Evolutionary conservation across 2,888 invertebrate species (phyloP).

Genomic region (Amphimallon solstitiale): DNA sequence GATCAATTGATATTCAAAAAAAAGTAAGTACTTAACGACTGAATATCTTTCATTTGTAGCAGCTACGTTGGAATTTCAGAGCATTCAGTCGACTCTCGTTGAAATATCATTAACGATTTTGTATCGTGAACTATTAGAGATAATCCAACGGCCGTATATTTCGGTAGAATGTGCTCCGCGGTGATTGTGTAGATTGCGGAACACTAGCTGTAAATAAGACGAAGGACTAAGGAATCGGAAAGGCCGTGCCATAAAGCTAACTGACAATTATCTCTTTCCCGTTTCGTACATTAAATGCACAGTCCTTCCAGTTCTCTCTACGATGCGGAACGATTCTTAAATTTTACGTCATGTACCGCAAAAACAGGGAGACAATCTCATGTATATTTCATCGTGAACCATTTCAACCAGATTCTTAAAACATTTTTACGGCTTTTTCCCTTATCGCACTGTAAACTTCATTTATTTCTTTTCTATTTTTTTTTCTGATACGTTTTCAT

Average conservation of each 20-base stretch:
- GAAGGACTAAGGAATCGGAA: conserved; percentile 47
- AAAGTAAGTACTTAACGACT: no score
- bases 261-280: conserved; percentile 52
- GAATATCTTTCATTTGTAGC: no score
- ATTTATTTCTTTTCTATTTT: conserved; percentile 15
- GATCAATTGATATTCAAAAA: no score
- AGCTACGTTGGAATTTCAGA: no score
- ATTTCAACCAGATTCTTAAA: conserved; percentile 33
- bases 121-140: conserved; percentile 52
- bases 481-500: conserved; percentile 3
- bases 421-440: conserved; percentile 29
- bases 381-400: conserved; percentile 34
- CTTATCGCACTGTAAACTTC: conserved; percentile 26
- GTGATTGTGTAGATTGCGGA: conserved; percentile 48
- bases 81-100: conserved; percentile 25
- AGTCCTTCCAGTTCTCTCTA: background rate
- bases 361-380: conserved; percentile 33
- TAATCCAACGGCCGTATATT: conserved; percentile 53
- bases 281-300: conserved; percentile 42
- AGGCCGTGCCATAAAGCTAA: conserved; percentile 52
- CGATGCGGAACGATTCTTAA: conserved; percentile 24
- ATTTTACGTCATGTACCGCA: conserved; percentile 26
- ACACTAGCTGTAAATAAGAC: conserved; percentile 47
- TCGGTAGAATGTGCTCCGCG: conserved; percentile 48
- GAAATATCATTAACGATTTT: conserved; percentile 53